A percentile compares a stretch with the other conserved stretches of the same genome.
phyloP scores from a whole-genome alignment of 1,140 invertebrate species.

The Hycleus phaleratus region DNA sequence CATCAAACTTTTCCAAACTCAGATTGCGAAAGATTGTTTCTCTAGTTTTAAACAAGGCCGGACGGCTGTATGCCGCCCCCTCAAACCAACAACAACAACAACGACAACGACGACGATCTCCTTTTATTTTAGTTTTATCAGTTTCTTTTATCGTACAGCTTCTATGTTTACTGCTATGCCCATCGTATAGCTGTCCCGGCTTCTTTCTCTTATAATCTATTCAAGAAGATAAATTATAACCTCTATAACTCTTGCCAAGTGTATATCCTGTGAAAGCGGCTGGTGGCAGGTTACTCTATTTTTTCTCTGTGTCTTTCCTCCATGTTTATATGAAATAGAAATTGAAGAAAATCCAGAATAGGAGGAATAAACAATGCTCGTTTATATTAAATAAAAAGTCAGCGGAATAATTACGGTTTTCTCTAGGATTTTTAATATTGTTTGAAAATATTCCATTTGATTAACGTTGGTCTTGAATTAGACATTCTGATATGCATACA shows the following conservation, averaged over 20 bases:
- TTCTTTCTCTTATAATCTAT: constrained; percentile 18
- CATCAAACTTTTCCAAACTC: constrained; percentile 32
- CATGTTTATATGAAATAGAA: no score
- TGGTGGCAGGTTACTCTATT: no score
- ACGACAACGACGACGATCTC: constrained; percentile 20
- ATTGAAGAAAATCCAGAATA: no score
- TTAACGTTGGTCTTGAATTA: no score
- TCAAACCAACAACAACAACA: constrained; percentile 16
- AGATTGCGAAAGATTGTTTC: constrained; percentile 33
- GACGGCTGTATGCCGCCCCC: no score
- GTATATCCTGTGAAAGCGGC: constrained; percentile 8
- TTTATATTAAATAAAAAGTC: no score
- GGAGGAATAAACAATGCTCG: no score
- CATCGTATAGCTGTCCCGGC: constrained; percentile 1
- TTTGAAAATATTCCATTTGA: no score
- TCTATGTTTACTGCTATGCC: constrained; percentile 16
- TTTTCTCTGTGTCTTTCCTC: no score
- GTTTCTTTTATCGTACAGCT: constrained; percentile 24
- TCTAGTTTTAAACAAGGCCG: constrained; percentile 29
- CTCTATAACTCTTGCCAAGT: constrained; percentile 21
- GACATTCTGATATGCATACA: no score
- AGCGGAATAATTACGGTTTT: no score
- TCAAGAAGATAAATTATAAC: constrained; percentile 19
- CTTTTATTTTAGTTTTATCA: constrained; percentile 29
- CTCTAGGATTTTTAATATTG: no score